Conservation (phyloP, 2,888 invertebrate species). For the Caenorhabditis virilis region DNA sequence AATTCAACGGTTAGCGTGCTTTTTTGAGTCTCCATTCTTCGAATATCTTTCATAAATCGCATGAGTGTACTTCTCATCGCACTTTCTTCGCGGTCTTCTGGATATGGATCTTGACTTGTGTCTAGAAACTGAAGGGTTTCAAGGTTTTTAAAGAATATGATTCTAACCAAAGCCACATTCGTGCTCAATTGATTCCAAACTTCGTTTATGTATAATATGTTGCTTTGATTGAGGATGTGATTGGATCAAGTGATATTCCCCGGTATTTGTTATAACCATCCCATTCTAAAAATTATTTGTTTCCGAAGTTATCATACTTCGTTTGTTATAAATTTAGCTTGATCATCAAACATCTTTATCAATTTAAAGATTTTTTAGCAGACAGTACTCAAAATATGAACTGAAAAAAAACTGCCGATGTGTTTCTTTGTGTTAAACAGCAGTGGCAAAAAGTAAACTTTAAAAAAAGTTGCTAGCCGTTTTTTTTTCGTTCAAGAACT, state of each 20-base stretch:
- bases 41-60: slow-evolving; percentile 20
- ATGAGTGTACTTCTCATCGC: slow-evolving; percentile 31
- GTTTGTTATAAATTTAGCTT: too few relatives aligned
- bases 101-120: slow-evolving; percentile 52
- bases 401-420: too few relatives aligned
- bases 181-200: slow-evolving; percentile 45
- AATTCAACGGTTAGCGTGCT: slow-evolving; percentile 55
- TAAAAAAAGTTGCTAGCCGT: too few relatives aligned
- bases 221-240: slow-evolving; percentile 33
- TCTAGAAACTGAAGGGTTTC: slow-evolving; percentile 25
- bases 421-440: too few relatives aligned
- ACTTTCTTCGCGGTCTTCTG: slow-evolving; percentile 43
- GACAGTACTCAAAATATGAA: too few relatives aligned
- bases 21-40: slow-evolving; percentile 17
- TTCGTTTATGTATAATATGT: slow-evolving; percentile 54
- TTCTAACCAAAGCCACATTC: slow-evolving; percentile 48
- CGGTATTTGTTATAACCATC: slow-evolving; percentile 47
- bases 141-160: background rate
- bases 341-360: too few relatives aligned
- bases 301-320: too few relatives aligned
- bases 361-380: too few relatives aligned
- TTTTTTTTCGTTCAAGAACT: too few relatives aligned
- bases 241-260: slow-evolving; percentile 54
- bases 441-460: too few relatives aligned
- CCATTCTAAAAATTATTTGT: slow-evolving; percentile 56